Conservation (phyloP, 2,888 invertebrate genomes). For the Protophormia terraenovae region DNA sequence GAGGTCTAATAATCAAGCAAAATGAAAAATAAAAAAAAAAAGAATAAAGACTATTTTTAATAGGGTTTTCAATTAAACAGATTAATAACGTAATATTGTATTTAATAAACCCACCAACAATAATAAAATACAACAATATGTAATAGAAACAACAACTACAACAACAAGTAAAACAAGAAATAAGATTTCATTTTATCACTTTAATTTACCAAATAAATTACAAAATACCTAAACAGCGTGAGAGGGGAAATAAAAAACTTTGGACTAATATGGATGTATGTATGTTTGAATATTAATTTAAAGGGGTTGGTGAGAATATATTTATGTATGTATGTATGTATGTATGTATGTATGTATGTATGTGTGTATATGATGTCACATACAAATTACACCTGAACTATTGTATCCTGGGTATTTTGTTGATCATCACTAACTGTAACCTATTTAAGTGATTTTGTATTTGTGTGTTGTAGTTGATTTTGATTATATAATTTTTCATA, state of each 20-base stretch:
- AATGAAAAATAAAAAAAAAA: background rate
- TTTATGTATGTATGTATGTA: background rate
- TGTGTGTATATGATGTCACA: background rate
- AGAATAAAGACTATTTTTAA: slow-evolving; percentile 49
- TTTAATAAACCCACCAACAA: slow-evolving; percentile 54
- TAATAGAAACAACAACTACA: background rate
- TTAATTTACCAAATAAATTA: slow-evolving; percentile 28
- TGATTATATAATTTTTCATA: slow-evolving; percentile 37
- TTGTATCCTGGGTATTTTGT: background rate
- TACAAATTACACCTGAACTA: slow-evolving; percentile 31
- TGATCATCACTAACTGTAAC: background rate
- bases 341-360: background rate
- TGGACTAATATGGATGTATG: background rate
- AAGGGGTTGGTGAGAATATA: slow-evolving; percentile 25
- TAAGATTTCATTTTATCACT: slow-evolving; percentile 49
- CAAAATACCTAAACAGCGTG: background rate
- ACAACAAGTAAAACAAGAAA: background rate
- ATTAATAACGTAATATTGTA: slow-evolving; percentile 63
- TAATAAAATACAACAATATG: background rate
- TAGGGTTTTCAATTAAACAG: slow-evolving; percentile 66
- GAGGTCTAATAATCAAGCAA: slow-evolving; percentile 36
- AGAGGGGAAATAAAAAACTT: background rate
- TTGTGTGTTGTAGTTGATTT: background rate
- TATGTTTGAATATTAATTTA: too few species aligned
- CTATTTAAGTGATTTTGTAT: background rate